Conservation (phyloP, 2,888 invertebrate genomes). For the Nasonovia ribisnigri region DNA sequence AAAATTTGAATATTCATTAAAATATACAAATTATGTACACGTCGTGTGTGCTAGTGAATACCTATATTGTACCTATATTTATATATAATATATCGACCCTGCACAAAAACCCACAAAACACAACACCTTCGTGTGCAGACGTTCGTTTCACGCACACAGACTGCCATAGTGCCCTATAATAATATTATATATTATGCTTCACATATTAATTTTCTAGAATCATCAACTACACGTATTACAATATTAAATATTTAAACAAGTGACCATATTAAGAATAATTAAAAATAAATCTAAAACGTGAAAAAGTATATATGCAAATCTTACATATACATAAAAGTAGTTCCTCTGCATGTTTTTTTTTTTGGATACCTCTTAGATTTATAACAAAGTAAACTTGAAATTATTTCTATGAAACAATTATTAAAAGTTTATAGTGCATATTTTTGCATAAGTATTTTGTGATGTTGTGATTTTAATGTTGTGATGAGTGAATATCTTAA, state of each 20-base stretch:
- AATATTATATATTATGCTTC: background rate
- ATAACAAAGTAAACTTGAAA: too few relatives aligned
- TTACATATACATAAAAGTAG: too few relatives aligned
- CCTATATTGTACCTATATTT: background rate
- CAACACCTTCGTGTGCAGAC: constrained; percentile 3
- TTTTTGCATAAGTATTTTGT: too few relatives aligned
- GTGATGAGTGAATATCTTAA: too few relatives aligned
- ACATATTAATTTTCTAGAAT: background rate
- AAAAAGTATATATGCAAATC: background rate
- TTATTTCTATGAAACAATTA: too few relatives aligned
- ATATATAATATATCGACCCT: background rate
- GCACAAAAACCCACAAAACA: background rate
- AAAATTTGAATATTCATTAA: background rate
- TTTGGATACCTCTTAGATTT: too few relatives aligned
- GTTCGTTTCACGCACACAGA: background rate
- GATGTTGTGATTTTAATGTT: too few relatives aligned
- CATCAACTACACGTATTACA: background rate
- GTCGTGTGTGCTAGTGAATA: background rate
- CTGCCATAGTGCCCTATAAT: background rate
- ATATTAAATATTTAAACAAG: background rate
- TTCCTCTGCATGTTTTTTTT: too few relatives aligned
- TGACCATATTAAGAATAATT: background rate
- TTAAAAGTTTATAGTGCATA: too few relatives aligned
- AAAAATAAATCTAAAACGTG: background rate
- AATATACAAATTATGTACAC: background rate